Conservation (phyloP, 2,113 vertebrate species). For the Turdus rufiventris region DNA sequence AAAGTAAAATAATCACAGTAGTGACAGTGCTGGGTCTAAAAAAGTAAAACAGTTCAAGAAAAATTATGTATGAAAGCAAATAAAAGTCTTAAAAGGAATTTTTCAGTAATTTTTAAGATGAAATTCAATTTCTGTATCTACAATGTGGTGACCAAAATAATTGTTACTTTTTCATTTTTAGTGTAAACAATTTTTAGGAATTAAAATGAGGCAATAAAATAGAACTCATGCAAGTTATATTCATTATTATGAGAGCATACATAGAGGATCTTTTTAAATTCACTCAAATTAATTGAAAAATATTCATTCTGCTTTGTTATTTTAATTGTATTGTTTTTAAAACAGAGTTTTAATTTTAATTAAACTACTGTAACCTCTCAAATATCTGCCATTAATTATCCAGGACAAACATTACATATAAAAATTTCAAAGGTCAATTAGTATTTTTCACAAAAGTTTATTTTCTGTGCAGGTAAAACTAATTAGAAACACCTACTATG, state of each 20-base stretch:
- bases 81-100: background rate
- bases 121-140: background rate
- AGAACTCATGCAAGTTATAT: background rate
- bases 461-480: background rate
- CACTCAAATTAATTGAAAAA: background rate
- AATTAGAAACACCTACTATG: background rate
- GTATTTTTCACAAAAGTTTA: background rate
- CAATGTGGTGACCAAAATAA: background rate
- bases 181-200: background rate
- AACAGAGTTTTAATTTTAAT: background rate
- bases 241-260: background rate
- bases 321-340: background rate
- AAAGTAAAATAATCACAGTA: background rate
- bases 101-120: background rate
- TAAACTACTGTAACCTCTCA: background rate
- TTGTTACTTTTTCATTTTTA: background rate
- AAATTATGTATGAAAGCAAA: background rate
- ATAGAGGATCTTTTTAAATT: background rate
- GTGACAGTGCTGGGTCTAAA: background rate
- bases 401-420: background rate
- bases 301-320: background rate
- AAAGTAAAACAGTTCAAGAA: background rate
- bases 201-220: background rate
- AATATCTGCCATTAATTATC: background rate
- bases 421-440: background rate